Base-by-base conservation (phyloP, 2,888 invertebrate genomes). In the Drosophila meridiana region DNA sequence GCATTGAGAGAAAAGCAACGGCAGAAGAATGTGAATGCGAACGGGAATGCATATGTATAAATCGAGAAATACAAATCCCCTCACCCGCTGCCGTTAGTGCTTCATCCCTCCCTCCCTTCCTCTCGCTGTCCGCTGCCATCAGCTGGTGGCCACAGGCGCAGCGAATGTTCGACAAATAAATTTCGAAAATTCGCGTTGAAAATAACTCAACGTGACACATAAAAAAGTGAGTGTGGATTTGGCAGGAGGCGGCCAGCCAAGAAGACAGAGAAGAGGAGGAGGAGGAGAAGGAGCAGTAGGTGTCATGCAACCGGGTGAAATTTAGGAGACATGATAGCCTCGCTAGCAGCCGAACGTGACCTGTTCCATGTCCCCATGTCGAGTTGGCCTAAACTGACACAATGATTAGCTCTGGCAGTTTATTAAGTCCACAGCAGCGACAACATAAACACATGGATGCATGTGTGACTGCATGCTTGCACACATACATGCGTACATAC, bases 161-260 rank as follows among this genome's bases (percentile, higher is more conserved):
- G 69, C 79, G 76, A 81, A 82, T 86, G 83, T 82, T 84, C 83
- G 77, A 77, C 77, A 76, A 83, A 77, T 77, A 77, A 76, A 84
- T 83, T 78, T 83, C 74, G 74, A 87, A 84, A 78, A 82, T 82
- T 84, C 72, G 78, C 78, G 82, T 84, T 84, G 76, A 84, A 87
- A 85, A 82, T 87, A 84, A 84, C 85, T 80, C 80, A 80, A 82
- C 61, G 82, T 81, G 86, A 80, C 80, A 85, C 69, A 80, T 57
- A 80, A 68, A 66, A 73, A 69, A 73, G 76, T 57, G 69, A 64
- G 67, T 67, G 69, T 66, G 68, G 63, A 76, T 70, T 59, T 64
- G 73, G 59, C 40, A 55, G 55, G 55, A 55, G 53, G 50, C 32
- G 50, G 50, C 28, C 20, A 53, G 26, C 7, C n/a, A 36, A 36